Evolutionary conservation across 1,140 invertebrate species (phyloP).

Genomic region (Batillaria attramentaria): DNA sequence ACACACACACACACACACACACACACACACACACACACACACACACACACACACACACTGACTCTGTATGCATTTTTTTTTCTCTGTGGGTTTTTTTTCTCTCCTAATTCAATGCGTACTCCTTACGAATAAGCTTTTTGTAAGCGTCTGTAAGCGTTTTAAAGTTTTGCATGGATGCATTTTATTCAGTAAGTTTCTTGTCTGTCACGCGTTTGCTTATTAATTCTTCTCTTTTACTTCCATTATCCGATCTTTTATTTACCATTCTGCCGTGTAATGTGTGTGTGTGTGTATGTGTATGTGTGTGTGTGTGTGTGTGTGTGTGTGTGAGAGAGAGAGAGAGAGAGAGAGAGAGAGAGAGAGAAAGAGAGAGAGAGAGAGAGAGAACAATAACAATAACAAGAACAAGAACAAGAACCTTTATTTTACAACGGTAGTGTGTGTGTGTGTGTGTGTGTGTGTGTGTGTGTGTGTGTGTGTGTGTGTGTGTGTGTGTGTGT

Average conservation of each 20-base stretch:
- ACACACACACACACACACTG: background rate
- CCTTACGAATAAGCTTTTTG: too few relatives aligned
- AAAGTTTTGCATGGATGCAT: too few relatives aligned
- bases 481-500: background rate
- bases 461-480: background rate
- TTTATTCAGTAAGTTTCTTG: too few relatives aligned
- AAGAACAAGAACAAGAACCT: background rate
- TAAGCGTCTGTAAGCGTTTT: too few relatives aligned
- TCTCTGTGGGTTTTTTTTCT: too few relatives aligned
- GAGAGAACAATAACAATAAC: background rate
- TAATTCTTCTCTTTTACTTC: too few relatives aligned
- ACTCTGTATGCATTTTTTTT: background rate
- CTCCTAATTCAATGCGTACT: too few relatives aligned
- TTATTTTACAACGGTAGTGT: background rate
- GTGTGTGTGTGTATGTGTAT: background rate
- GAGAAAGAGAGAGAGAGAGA: background rate
- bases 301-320: background rate
- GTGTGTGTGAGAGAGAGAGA: background rate
- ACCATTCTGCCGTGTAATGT: background rate
- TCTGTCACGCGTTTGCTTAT: too few relatives aligned
- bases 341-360: constrained; percentile 9
- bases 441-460: background rate
- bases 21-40: background rate
- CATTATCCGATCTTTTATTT: too few relatives aligned
- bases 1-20: background rate